phyloP scores from a whole-genome alignment of 2,888 invertebrate species.

The Plemyria rubiginata region DNA sequence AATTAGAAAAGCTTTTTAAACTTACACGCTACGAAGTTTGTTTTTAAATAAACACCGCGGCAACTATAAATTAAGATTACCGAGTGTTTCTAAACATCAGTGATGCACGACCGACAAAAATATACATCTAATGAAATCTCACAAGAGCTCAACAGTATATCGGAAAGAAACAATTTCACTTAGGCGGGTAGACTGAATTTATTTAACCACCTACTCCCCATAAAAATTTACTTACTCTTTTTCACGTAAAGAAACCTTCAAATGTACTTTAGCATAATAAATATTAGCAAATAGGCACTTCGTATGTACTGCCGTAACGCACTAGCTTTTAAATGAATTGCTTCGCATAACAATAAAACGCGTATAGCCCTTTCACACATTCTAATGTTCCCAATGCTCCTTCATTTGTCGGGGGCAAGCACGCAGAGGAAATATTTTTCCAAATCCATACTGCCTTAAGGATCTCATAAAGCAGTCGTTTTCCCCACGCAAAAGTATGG shows the following conservation, averaged over 20 bases:
- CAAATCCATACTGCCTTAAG: slow-evolving; percentile 86
- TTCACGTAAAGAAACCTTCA: slow-evolving; percentile 56
- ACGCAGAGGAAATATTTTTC: slow-evolving; percentile 84
- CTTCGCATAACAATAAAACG: slow-evolving; percentile 83
- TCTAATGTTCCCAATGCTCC: slow-evolving; percentile 81
- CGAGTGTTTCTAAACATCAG: slow-evolving; percentile 56
- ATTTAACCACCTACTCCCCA: slow-evolving; percentile 47
- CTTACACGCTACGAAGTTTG: slow-evolving; percentile 31
- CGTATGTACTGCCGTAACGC: slow-evolving; percentile 75
- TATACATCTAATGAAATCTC: slow-evolving; percentile 50
- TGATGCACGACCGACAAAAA: slow-evolving; percentile 52
- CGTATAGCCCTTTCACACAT: slow-evolving; percentile 82
- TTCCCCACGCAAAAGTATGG: slow-evolving; percentile 84
- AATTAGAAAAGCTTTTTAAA: slow-evolving; percentile 43
- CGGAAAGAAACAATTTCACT: slow-evolving; percentile 31
- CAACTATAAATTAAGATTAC: slow-evolving; percentile 61
- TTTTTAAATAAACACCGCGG: slow-evolving; percentile 51
- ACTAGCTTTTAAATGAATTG: slow-evolving; percentile 84
- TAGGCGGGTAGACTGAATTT: slow-evolving; percentile 33
- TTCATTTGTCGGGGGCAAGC: slow-evolving; percentile 83
- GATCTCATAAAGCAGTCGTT: slow-evolving; percentile 85
- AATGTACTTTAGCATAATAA: slow-evolving; percentile 68
- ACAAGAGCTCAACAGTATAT: slow-evolving; percentile 33
- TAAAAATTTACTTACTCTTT: slow-evolving; percentile 62
- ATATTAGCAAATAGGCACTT: slow-evolving; percentile 82